These are phyloP conservation scores for Phenganax stokvisi DNA, from an alignment of 92 coral and sea anemone genomes.

Conservation along the genomic window DNA sequence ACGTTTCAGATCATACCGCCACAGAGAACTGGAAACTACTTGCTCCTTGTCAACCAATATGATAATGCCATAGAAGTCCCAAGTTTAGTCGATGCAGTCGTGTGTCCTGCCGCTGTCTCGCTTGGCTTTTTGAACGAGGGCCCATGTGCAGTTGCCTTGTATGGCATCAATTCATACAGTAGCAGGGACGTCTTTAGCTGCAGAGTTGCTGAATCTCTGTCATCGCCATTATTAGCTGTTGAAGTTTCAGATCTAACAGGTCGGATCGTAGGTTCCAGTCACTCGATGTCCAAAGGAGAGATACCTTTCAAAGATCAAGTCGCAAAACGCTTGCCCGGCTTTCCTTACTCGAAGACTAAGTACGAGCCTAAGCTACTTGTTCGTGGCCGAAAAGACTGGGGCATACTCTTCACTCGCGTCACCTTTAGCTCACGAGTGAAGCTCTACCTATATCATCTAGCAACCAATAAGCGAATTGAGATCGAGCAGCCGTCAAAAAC, in stretches of 20 bases:
- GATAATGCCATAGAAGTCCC: slow-evolving; percentile 27
- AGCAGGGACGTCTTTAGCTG: slow-evolving; percentile 47
- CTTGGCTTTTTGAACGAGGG: slow-evolving; percentile 16
- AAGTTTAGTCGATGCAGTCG: slow-evolving; percentile 3
- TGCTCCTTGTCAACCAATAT: slow-evolving; percentile 28
- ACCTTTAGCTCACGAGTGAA: slow-evolving; percentile 27
- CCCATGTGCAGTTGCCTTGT: slow-evolving; percentile 16
- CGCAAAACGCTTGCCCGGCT: slow-evolving; percentile 21
- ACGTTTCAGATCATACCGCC: slow-evolving; percentile 39
- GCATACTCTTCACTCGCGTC: slow-evolving; percentile 46
- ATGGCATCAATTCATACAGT: slow-evolving; percentile 36
- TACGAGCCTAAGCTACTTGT: slow-evolving; percentile 47
- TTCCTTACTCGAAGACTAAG: slow-evolving; percentile 27
- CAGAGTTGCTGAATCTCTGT: slow-evolving; percentile 43
- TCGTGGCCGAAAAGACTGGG: slow-evolving; percentile 75
- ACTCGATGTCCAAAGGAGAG: slow-evolving; percentile 37
- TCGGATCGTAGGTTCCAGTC: slow-evolving; percentile 39
- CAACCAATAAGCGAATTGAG: slow-evolving; percentile 38
- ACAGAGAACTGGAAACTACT: slow-evolving; percentile 27
- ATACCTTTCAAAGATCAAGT: slow-evolving; percentile 46
- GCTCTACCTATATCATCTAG: slow-evolving; percentile 45
- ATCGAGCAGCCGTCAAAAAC: slow-evolving; percentile 62
- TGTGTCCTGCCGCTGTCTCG: neutral
- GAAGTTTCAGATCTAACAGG: slow-evolving; percentile 42
- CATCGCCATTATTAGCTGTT: slow-evolving; percentile 22